Evolutionary conservation across 1,140 invertebrate species (phyloP), one percentile per base, ranked within the genome.

Genomic region (Panagrolaimus sp.): DNA sequence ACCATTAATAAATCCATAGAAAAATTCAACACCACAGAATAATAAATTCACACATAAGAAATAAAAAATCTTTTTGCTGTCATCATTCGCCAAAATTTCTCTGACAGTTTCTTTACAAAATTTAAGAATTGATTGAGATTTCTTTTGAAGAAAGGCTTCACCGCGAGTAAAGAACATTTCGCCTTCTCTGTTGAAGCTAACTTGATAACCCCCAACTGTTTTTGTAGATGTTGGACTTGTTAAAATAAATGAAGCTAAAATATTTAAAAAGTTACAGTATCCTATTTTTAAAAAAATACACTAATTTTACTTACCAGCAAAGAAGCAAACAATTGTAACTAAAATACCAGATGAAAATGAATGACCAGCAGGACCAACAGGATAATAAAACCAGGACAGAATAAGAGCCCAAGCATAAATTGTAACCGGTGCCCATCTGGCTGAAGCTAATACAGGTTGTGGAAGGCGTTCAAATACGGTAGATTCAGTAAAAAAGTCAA

Each of bases 1-100:
- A 73, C 88, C 88, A 38, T 87, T 88, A 85, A 84, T 87, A 38
- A 86, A 85, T 44, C 87, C 87, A 79, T 88, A 88, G 28, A 84
- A 74, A 70, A 88, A 78, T 78, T 88, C 87, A 21, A 88, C 86
- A 84, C 87, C 87, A 26, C 87, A 88, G 72, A 88, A 88, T 70
- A 75, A 84, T 78, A 87, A 75, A 78, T 87, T 87, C 52, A 86
- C 83, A 68, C 85, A 86, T 0, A 87, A 74, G 72, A 87, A 87
- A 73, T 84, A 87, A 72, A 87, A 87, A 66, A 87, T 87, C 71
- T 83, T 82, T 62, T 86, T 81, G 0, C 86, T 87, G 78, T 87
- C 84, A 38, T 77, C 78, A 46, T 87, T 85, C 21, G 84, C 84
- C 24, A 87, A 76, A 43, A 87, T 85, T 69, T 87, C 85, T 47